phyloP scores from a whole-genome alignment of 2,113 vertebrate genomes.

The Alaudala cheleensis region DNA sequence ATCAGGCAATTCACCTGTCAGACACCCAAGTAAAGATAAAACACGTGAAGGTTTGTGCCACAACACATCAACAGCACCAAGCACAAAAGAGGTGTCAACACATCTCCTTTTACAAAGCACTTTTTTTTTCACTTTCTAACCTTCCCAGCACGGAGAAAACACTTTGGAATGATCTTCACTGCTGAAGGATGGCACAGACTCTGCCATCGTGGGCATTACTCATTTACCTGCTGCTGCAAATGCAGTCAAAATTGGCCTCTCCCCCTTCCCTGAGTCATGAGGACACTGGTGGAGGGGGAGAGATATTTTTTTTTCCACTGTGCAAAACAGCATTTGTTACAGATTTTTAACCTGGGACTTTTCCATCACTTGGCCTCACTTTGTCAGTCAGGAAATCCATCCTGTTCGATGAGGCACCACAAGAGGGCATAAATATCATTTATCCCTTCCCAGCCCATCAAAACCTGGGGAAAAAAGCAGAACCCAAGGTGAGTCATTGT shows the following conservation, averaged over 20 bases:
- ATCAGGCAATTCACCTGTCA: not conserved
- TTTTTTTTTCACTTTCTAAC: not conserved
- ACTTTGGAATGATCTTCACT: not conserved
- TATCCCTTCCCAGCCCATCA: not conserved
- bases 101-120: not conserved
- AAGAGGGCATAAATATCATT: constrained; percentile 62
- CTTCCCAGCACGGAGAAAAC: not conserved
- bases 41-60: not conserved
- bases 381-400: not conserved
- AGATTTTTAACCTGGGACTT: constrained; percentile 24
- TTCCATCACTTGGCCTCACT: not conserved
- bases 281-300: not conserved
- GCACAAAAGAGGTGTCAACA: not conserved
- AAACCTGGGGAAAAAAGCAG: not conserved
- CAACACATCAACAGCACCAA: not conserved
- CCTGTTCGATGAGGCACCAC: constrained; percentile 20
- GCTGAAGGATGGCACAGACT: not conserved
- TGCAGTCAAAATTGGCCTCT: not conserved
- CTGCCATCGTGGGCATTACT: not conserved
- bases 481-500: not conserved
- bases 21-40: not conserved
- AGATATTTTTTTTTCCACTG: not conserved
- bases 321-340: not conserved
- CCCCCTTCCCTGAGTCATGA: constrained; percentile 8
- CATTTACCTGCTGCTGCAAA: constrained; percentile 1